Evolutionary conservation across 2,113 vertebrate genomes (phyloP), one percentile per base, ranked within the genome.

Genomic region (Martes martes): DNA sequence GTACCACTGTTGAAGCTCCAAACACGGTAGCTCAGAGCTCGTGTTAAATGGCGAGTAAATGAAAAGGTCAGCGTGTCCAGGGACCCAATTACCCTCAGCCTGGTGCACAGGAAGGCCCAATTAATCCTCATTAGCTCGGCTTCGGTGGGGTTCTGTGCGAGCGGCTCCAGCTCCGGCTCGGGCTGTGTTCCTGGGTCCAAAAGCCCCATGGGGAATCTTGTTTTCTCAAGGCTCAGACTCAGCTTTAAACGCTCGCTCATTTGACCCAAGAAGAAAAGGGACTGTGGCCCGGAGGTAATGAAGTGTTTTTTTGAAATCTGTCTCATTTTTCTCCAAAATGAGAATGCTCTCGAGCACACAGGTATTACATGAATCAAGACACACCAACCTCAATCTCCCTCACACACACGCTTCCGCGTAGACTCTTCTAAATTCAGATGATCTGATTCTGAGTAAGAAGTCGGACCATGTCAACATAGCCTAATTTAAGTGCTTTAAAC

Each of bases 211-310:
- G 97, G 96, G 96, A 97, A 91, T 89, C 92, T 95, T 91, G 79
- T 96, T 95, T 98, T 98, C 98, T 96, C 80, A 97, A 97, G 81
- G 91, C 92, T 98, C 95, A 89, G 95, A 76, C 88, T 98, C 67
- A 65, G 91, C 96, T 95, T 95, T 88, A 98, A 94, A 95, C 59
- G 89, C 96, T 98, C 98, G 95, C 88, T 93, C 78, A 71, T 87
- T 96, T 91, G 94, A 96, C 47, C 92, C 69, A 73, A 95, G 91
- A 95, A 91, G 97, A 98, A 96, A 91, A 94, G 95, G 91, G 65
- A 82, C 14, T 61, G 33, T 95, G 65, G 42, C n/a, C 57, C 82
- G 57, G 74, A 93, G 28, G 24, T 69, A 95, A 86, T 92, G 82
- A 91, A 89, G n/a, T 96, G 11, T 71, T 85, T 57, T 55, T 57